Percentiles rank a stretch among this genome's conserved stretches.
These are phyloP conservation scores for Rhinatrema bivittatum DNA, from an alignment of 2,797 vertebrate genomes.

Conservation along the genomic window DNA sequence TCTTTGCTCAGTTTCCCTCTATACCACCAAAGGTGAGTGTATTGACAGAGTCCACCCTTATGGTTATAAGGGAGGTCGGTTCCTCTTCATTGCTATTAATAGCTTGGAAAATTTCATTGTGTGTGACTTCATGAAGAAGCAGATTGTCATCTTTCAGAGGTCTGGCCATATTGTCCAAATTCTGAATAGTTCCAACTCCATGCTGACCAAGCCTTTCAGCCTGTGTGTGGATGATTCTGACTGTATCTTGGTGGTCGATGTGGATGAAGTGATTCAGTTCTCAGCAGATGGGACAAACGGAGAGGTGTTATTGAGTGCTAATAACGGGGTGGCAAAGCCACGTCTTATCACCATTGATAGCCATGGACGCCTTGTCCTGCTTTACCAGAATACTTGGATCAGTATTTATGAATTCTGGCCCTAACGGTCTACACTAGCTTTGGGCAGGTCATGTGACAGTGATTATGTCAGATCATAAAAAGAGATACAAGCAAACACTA, in stretches of 20 bases:
- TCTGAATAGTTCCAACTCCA: neutral
- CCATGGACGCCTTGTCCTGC: neutral
- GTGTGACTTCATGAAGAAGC: constrained; percentile 16
- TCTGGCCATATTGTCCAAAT: constrained; percentile 1
- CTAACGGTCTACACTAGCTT: too few relatives aligned
- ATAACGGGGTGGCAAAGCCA: neutral
- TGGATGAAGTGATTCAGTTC: constrained; percentile 11
- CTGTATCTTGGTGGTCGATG: constrained; percentile 14
- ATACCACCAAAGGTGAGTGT: neutral
- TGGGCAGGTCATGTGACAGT: too few relatives aligned
- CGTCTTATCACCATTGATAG: neutral
- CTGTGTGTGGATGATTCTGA: constrained; percentile 3
- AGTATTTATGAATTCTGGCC: neutral
- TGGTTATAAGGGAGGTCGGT: constrained; percentile 3
- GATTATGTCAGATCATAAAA: too few relatives aligned
- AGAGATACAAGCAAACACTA: too few relatives aligned
- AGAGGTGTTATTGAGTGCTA: neutral
- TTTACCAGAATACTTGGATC: neutral
- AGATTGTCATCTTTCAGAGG: constrained; percentile 1
- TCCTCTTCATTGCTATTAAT: constrained; percentile 24
- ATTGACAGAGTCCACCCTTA: constrained; percentile 8
- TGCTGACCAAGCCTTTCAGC: constrained; percentile 3
- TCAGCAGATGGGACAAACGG: neutral
- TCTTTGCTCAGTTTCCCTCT: constrained; percentile 12
- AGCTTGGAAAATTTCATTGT: constrained; percentile 21